Conservation (phyloP, 2,797 vertebrate species). For the Anguilla marmorata region DNA sequence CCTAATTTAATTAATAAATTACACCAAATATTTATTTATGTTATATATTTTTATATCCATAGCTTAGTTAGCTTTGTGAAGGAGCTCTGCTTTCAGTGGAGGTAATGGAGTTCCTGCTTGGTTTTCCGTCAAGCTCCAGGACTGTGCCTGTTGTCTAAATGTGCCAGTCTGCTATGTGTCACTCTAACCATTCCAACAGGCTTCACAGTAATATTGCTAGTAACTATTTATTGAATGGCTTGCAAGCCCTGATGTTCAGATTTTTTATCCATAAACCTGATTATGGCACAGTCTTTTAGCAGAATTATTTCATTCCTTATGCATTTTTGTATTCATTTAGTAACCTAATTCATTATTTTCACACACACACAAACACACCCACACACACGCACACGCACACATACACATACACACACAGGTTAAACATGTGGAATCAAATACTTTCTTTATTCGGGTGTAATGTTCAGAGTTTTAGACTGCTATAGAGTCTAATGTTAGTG, state of each 20-base stretch:
- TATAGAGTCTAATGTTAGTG: too few relatives aligned
- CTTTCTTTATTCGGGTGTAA: too few relatives aligned
- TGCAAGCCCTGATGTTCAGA: conserved; percentile 37
- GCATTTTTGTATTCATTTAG: background rate
- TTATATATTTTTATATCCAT: background rate
- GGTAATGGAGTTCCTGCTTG: conserved; percentile 41
- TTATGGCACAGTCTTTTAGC: background rate
- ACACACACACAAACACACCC: background rate
- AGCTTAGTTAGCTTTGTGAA: conserved; percentile 35
- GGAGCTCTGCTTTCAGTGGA: conserved; percentile 42
- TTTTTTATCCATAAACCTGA: conserved; percentile 16
- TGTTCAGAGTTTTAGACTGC: too few relatives aligned
- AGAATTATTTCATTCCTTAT: background rate
- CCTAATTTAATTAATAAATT: background rate
- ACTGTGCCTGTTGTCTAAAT: conserved; percentile 30
- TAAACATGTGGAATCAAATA: too few relatives aligned
- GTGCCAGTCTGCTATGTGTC: conserved; percentile 34
- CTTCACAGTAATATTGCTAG: conserved; percentile 49
- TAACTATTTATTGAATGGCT: conserved; percentile 39
- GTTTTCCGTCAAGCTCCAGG: conserved; percentile 40
- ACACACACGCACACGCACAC: too few relatives aligned
- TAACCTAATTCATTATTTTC: background rate
- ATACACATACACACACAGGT: too few relatives aligned
- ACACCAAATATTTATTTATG: conserved; percentile 33
- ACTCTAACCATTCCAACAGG: conserved; percentile 30